These are phyloP conservation scores for Gavia stellata DNA, from an alignment of 2,113 vertebrate species.

Conservation along the genomic window DNA sequence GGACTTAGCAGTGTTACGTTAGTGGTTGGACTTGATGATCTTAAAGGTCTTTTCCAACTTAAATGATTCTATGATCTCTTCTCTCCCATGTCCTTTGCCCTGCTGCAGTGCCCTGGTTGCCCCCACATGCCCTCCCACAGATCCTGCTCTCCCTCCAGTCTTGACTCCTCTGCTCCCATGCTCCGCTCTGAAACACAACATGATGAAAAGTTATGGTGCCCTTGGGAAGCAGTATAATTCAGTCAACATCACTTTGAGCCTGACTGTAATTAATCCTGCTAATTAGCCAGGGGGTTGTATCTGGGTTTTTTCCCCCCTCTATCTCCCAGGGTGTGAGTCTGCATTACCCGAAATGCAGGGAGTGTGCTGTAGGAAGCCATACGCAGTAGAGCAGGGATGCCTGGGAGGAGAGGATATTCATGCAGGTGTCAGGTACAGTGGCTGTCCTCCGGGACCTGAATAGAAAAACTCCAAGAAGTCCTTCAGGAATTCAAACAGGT, in stretches of 20 bases:
- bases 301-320: neutral
- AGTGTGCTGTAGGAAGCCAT: neutral
- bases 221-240: neutral
- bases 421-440: neutral
- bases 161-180: neutral
- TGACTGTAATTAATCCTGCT: neutral
- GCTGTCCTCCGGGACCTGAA: neutral
- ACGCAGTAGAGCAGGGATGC: neutral
- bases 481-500: neutral
- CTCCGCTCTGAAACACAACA: accelerated
- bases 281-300: neutral
- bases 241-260: neutral
- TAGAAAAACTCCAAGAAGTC: neutral
- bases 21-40: no score
- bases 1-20: no score
- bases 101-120: no score
- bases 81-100: neutral
- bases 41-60: no score
- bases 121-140: accelerated
- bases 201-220: neutral
- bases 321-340: neutral
- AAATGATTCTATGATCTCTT: no score
- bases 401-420: neutral
- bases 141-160: neutral
- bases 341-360: neutral